Evolutionary conservation across 2,888 invertebrate species (phyloP), one percentile per base, ranked within the genome.

Genomic region (Rhingia campestris): DNA sequence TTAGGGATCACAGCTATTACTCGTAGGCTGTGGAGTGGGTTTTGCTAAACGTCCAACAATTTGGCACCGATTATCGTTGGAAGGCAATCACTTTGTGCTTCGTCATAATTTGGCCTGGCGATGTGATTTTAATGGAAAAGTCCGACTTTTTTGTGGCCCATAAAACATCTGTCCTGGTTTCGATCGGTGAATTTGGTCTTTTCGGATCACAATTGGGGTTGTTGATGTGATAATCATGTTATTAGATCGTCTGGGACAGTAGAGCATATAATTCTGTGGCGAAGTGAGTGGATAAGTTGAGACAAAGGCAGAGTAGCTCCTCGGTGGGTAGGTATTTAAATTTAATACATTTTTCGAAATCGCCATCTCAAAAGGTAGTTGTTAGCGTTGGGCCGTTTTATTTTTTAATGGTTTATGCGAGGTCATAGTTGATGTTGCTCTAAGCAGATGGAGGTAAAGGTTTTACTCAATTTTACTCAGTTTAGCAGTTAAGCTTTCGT

Each of bases 31-130:
- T 7, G 33, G 58, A 74, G 84, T 84, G 80, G 80, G 66, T 84
- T 84, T 74, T 84, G 80, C 74, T 84, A 80, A 84, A 75, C 80
- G 75, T 70, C 59, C 33, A 43, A 9, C 79, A 66, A 79, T 79
- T 69, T 53, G 37, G 7, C n/a, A 45, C 43, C 37, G 63, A 73
- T 64, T 41, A 72, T 70, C 63, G 47, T 64, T 64, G 54, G 47
- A 54, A 45, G 39, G 61, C 61, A 70, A 70, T 58, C 69, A 59
- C 66, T 70, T 72, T 75, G 49, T 51, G 47, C 47, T 22, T 4
- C 63, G 56, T 73, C 54, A 74, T 79, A 69, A 84, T 63, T 74
- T 69, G 64, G 37, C 45, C 47, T 43, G 43, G 61, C 73, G 49
- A 77, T 81, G 66, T 66, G 63, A 63, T 72, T 72, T 67, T 67